phyloP scores from a whole-genome alignment of 2,113 vertebrate genomes.

The Tichodroma muraria region DNA sequence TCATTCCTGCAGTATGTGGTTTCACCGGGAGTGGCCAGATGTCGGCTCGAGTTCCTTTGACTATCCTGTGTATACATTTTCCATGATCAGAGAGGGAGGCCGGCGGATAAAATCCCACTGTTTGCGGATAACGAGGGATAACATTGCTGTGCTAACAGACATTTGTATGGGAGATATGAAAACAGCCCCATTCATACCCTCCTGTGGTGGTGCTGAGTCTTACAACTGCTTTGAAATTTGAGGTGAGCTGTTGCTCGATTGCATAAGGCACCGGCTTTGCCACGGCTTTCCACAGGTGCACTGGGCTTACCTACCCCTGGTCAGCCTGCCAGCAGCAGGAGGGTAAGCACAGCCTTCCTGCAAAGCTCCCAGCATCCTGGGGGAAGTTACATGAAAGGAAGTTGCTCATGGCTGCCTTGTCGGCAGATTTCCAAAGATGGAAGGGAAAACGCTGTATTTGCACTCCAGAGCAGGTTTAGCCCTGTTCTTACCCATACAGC shows the following conservation, averaged over 20 bases:
- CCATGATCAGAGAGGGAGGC: neutral
- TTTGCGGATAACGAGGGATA: neutral
- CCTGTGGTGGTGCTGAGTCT: neutral
- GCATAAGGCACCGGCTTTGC: neutral
- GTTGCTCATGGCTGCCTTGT: rapidly evolving
- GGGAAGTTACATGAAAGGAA: neutral
- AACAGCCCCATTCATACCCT: slow-evolving; percentile 9
- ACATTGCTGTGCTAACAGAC: neutral
- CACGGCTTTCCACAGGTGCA: neutral
- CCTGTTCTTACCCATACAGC: neutral
- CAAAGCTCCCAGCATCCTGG: neutral
- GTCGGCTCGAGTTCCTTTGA: neutral
- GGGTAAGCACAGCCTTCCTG: neutral
- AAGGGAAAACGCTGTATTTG: neutral
- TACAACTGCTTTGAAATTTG: slow-evolving; percentile 4
- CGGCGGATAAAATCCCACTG: neutral
- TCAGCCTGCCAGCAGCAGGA: neutral
- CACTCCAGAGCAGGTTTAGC: neutral
- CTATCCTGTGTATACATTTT: neutral
- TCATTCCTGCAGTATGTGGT: neutral
- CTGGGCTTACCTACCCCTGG: neutral
- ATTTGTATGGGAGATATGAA: neutral
- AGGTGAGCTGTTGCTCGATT: neutral
- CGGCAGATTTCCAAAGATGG: neutral
- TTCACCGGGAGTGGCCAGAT: slow-evolving; percentile 47